A percentile compares a stretch with the other conserved stretches of the same genome.
These are phyloP conservation scores for Hydrozoanthus tunicans DNA, from an alignment of 64 coral and sea anemone genomes.

Conservation along the genomic window DNA sequence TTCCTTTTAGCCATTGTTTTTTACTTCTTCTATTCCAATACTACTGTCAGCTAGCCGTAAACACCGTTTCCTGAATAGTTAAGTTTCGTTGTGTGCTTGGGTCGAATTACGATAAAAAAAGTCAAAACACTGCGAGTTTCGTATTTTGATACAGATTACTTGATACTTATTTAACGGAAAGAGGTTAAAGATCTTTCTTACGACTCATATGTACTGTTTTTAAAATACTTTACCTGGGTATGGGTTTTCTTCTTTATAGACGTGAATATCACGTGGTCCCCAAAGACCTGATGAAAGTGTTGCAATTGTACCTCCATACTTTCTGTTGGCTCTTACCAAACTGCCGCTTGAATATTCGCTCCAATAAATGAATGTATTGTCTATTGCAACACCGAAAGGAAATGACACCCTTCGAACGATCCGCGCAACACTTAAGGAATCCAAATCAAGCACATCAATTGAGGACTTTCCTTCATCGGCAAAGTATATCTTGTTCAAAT, in stretches of 20 bases:
- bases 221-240: background rate
- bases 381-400: conserved; percentile 17
- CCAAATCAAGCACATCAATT: conserved; percentile 3
- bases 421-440: background rate
- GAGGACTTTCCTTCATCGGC: conserved; percentile 4
- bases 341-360: background rate
- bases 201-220: background rate
- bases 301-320: background rate
- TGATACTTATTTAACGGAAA: too few species aligned
- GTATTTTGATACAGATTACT: too few species aligned
- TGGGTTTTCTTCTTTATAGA: conserved; percentile 5
- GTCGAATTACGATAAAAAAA: too few species aligned
- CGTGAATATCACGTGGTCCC: conserved; percentile 25
- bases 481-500: conserved; percentile 31
- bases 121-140: too few species aligned
- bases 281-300: background rate
- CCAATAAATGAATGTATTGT: conserved; percentile 31
- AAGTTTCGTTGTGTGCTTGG: too few species aligned
- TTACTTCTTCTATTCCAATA: too few species aligned
- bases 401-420: background rate
- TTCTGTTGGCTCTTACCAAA: background rate
- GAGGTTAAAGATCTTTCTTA: background rate
- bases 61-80: too few species aligned
- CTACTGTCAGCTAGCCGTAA: too few species aligned
- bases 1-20: too few species aligned